phyloP scores from a whole-genome alignment of 2,888 invertebrate genomes.

The Leptarthrus brevirostris region DNA sequence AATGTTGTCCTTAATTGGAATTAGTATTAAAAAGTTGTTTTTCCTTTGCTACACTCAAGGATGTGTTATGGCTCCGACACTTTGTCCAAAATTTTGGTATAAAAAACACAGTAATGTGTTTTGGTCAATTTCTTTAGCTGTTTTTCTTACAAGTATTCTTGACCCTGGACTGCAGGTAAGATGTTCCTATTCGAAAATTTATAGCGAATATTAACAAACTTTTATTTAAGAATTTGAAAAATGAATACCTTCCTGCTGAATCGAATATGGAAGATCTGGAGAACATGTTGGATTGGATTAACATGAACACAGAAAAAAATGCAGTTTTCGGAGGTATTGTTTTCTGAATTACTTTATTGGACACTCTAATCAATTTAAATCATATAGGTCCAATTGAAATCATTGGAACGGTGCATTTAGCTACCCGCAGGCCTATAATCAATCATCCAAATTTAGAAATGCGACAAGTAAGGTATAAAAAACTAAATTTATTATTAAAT shows the following conservation, averaged over 20 bases:
- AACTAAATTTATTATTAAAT: slow-evolving; percentile 23
- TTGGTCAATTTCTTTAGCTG: slow-evolving; percentile 66
- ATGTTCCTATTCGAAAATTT: no score
- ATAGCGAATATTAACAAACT: no score
- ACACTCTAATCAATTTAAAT: neutral
- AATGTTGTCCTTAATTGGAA: slow-evolving; percentile 70
- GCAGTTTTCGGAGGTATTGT: slow-evolving; percentile 80
- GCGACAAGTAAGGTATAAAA: slow-evolving; percentile 79
- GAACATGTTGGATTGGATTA: slow-evolving; percentile 82
- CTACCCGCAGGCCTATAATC: slow-evolving; percentile 81
- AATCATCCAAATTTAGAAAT: slow-evolving; percentile 92
- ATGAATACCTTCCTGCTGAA: slow-evolving; percentile 71
- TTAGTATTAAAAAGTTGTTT: slow-evolving; percentile 64
- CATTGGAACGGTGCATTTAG: slow-evolving; percentile 83
- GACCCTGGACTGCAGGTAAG: slow-evolving; percentile 64
- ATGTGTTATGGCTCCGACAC: slow-evolving; percentile 74
- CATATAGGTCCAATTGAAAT: slow-evolving; percentile 81
- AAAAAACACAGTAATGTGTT: slow-evolving; percentile 66
- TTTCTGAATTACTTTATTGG: no score
- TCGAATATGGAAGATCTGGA: slow-evolving; percentile 80
- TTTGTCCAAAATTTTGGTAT: slow-evolving; percentile 73
- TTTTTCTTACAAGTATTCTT: slow-evolving; percentile 68
- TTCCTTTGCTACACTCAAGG: slow-evolving; percentile 65
- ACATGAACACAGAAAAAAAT: slow-evolving; percentile 71
- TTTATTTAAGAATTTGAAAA: slow-evolving; percentile 61